Evolutionary conservation across 2,888 invertebrate genomes (phyloP).

Genomic region (Parnassius glacialis): DNA sequence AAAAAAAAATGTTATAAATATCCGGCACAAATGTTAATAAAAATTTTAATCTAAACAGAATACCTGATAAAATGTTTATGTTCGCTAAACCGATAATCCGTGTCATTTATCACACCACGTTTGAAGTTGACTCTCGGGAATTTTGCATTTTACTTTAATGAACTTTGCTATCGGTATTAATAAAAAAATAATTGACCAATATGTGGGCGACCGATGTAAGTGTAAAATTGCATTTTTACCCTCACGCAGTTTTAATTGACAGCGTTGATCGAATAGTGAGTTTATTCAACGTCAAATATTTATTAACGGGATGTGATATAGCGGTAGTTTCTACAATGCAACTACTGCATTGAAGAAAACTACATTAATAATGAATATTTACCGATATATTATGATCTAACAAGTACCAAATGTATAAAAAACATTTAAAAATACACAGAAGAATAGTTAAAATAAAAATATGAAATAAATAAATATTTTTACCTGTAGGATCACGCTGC

Average conservation of each 20-base stretch:
- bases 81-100: conserved; percentile 1
- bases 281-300: conserved; percentile 7
- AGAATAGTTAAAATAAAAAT: too few relatives aligned
- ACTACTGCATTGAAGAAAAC: too few relatives aligned
- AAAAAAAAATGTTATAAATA: too few relatives aligned
- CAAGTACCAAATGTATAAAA: too few relatives aligned
- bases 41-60: neutral
- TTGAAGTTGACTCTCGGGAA: conserved; percentile 4
- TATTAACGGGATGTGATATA: conserved; percentile 5
- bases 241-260: conserved; percentile 8
- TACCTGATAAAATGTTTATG: neutral
- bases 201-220: conserved; percentile 3
- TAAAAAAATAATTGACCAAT: conserved; percentile 17
- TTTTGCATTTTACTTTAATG: conserved; percentile 12
- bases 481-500: too few relatives aligned
- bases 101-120: conserved; percentile 10
- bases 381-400: too few relatives aligned
- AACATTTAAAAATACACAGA: too few relatives aligned
- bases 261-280: conserved; percentile 12
- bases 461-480: too few relatives aligned
- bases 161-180: conserved; percentile 6
- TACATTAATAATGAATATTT: too few relatives aligned
- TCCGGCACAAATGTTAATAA: too few relatives aligned
- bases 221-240: conserved; percentile 18
- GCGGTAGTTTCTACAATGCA: neutral